phyloP scores from a whole-genome alignment of 2,888 invertebrate species.

The Dicroscelio sp. region DNA sequence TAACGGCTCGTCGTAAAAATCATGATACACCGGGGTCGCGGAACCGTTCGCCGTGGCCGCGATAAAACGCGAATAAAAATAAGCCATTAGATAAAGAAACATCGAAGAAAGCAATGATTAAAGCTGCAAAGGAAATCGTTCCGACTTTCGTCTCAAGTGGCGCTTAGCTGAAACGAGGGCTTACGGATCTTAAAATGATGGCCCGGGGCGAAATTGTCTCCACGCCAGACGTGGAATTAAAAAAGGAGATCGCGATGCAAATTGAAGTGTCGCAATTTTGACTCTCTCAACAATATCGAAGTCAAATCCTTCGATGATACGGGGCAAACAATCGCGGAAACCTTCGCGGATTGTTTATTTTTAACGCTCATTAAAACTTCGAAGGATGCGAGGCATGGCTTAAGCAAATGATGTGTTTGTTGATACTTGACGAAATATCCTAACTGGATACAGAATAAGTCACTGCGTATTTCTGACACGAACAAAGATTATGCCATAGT shows the following conservation, averaged over 20 bases:
- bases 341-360: constrained; percentile 61
- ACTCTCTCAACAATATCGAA: too few species aligned
- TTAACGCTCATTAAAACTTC: constrained; percentile 63
- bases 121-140: constrained; percentile 57
- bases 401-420: constrained; percentile 64
- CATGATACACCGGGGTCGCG: too few species aligned
- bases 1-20: constrained; percentile 32
- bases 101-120: constrained; percentile 54
- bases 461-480: constrained; percentile 49
- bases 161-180: constrained; percentile 44
- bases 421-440: constrained; percentile 64
- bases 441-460: constrained; percentile 61
- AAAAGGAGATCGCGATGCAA: too few species aligned
- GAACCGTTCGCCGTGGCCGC: too few species aligned
- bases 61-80: constrained; percentile 60
- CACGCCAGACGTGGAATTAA: constrained; percentile 50
- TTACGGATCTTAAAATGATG: constrained; percentile 62
- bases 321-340: too few species aligned
- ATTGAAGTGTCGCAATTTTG: too few species aligned
- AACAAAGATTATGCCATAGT: constrained; percentile 66
- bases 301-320: too few species aligned
- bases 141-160: constrained; percentile 52
- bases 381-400: constrained; percentile 33
- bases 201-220: constrained; percentile 61
- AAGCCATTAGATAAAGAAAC: constrained; percentile 43